Base-by-base conservation (phyloP, 2,888 invertebrate species). In the Athrips mouffetella region DNA sequence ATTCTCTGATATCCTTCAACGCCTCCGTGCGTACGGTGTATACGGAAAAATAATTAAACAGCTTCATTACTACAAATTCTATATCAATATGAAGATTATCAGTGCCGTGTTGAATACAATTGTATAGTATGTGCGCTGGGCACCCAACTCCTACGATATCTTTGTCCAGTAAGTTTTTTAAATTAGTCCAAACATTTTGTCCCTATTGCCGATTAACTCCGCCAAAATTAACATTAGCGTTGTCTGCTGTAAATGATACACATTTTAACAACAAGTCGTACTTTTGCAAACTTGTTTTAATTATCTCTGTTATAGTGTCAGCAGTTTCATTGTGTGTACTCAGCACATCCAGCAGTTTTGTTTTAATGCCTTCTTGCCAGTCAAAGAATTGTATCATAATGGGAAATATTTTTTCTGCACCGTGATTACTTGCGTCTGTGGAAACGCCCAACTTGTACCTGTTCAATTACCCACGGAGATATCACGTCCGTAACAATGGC, bases 141-240 rank as follows among this genome's bases (percentile, higher is more conserved):
- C 63, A 64, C 10, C 61, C 62, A 37, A 63, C 49, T 20, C 62
- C 60, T 45, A 59, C 56, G 21, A 64, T 49, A 35, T 59, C 52
- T 40, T 54, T 52, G 16, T 59, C 37, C 8, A 64, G 18, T 16
- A 46, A 3, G 21, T 51, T 47, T 57, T 65, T 59, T 39, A 62
- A 49, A 40, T 55, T 52, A 41, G 54, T 45, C 47, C 47, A 57
- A 27, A 64, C 57, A 57, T 67, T 67, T 49, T 54, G 23, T 31
- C 31, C 40, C 23, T 13, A 15, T 21, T 40, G 50, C 13, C 60
- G 49, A 16, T 54, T 27, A 11, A 61, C 47, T 6, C 65, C 67
- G 16, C 69, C 67, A 54, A 71, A 70, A 54, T 70, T 71, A n/a
- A 59, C 60, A 53, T 69, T 70, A 15, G 60, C 59, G 51, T 73